Conservation (phyloP, 2,113 vertebrate species). For the Gymnorhina tibicen region DNA sequence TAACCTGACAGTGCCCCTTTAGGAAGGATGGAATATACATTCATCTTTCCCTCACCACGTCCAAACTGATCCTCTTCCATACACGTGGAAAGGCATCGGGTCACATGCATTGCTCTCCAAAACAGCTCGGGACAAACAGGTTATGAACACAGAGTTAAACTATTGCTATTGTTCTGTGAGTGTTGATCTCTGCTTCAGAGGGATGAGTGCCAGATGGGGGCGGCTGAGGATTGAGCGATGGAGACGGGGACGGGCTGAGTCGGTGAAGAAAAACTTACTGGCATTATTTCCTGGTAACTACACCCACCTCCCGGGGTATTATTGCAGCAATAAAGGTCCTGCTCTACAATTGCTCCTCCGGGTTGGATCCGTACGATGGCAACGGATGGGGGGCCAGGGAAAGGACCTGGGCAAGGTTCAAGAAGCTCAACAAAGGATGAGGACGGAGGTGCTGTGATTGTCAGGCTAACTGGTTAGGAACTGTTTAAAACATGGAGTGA, state of each 20-base stretch:
- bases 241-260: background rate
- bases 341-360: slow-evolving; percentile 23
- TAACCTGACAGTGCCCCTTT: slow-evolving; percentile 35
- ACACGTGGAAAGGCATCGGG: background rate
- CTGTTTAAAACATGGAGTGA: slow-evolving; percentile 35
- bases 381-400: background rate
- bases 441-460: slow-evolving; percentile 66
- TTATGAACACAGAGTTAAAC: slow-evolving; percentile 52
- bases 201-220: slow-evolving; percentile 56
- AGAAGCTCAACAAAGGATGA: slow-evolving; percentile 11
- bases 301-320: slow-evolving; percentile 47
- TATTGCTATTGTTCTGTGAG: slow-evolving; percentile 78
- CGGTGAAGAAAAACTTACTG: background rate
- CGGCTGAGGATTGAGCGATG: background rate
- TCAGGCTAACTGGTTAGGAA: slow-evolving; percentile 64
- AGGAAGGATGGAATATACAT: background rate
- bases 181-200: slow-evolving; percentile 7
- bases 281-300: background rate
- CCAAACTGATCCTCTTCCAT: background rate
- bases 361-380: background rate
- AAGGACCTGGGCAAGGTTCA: background rate
- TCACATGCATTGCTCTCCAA: slow-evolving; percentile 31
- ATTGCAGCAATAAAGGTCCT: slow-evolving; percentile 59
- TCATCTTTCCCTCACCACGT: background rate
- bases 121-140: slow-evolving; percentile 30